A percentile compares a stretch with the other conserved stretches of the same genome.
Conservation (phyloP, 2,888 invertebrate species). For the Panzeria rudis region DNA sequence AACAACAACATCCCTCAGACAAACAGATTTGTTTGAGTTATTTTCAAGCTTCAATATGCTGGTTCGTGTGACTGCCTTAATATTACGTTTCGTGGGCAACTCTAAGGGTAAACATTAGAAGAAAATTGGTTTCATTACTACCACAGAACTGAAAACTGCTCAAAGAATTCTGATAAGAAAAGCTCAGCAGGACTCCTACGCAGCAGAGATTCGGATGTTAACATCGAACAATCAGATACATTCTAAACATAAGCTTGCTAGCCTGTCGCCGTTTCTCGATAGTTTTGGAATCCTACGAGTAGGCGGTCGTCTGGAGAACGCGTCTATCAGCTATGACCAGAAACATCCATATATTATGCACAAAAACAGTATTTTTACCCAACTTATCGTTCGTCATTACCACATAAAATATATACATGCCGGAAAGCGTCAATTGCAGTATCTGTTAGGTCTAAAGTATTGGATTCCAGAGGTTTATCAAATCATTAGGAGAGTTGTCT, state of each 20-base stretch:
- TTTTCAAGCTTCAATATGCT: constrained; percentile 18
- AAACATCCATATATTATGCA: constrained; percentile 58
- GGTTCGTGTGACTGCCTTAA: constrained; percentile 3
- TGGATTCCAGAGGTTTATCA: constrained; percentile 47
- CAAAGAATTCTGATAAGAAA: not conserved
- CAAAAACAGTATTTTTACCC: constrained; percentile 12
- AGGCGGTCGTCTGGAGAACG: constrained; percentile 69
- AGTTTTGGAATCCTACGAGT: constrained; percentile 55
- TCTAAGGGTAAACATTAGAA: not conserved
- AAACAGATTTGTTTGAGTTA: constrained; percentile 5
- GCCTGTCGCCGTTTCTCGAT: constrained; percentile 69
- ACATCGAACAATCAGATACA: not conserved
- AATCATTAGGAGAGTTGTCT: constrained; percentile 60
- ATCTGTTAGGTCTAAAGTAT: constrained; percentile 44
- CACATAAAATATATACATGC: constrained; percentile 29
- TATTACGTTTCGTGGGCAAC: constrained; percentile 22
- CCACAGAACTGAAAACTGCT: constrained; percentile 12
- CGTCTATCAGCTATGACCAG: constrained; percentile 61
- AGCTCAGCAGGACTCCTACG: not conserved
- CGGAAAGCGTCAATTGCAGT: constrained; percentile 30
- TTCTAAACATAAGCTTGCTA: constrained; percentile 48
- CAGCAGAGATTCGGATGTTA: constrained; percentile 1
- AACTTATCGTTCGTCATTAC: not conserved
- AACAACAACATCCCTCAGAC: not conserved
- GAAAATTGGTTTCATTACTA: not conserved